Conservation (phyloP, 2,113 vertebrate species). For the Sporophila hypoxantha region DNA sequence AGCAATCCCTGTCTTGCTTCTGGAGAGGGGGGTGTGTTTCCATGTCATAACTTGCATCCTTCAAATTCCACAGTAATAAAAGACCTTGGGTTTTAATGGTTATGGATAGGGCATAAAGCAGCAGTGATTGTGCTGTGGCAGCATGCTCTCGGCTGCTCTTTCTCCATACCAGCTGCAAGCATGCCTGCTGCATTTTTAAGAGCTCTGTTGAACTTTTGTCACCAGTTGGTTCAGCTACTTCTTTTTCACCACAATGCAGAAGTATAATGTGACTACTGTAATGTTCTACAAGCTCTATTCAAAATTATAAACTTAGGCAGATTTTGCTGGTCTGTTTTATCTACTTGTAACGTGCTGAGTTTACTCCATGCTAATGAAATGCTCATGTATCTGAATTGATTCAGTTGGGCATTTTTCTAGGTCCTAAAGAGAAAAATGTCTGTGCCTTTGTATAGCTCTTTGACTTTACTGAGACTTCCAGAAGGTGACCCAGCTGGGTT, state of each 20-base stretch:
- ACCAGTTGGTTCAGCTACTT: slow-evolving; percentile 1
- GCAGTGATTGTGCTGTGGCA: slow-evolving; percentile 1
- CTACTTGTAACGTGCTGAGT: not conserved
- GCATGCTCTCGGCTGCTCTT: not conserved
- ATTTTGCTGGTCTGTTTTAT: slow-evolving; percentile 3
- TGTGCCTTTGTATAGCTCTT: not conserved
- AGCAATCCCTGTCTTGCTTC: not conserved
- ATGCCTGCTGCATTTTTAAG: slow-evolving; percentile 42
- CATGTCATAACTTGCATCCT: slow-evolving; percentile 45
- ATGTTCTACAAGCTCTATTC: not conserved
- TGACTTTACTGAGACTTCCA: not conserved
- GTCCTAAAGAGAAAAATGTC: not conserved
- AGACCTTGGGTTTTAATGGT: slow-evolving; percentile 34
- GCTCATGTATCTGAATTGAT: not conserved
- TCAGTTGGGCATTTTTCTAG: not conserved
- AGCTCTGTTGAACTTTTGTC: slow-evolving; percentile 25
- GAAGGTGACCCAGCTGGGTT: not conserved
- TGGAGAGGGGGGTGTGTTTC: slow-evolving; percentile 35
- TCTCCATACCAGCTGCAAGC: slow-evolving; percentile 3
- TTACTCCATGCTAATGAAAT: not conserved
- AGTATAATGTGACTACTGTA: not conserved
- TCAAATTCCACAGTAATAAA: slow-evolving; percentile 51
- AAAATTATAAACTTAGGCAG: not conserved
- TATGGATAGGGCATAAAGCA: not conserved
- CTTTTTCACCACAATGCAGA: not conserved